Evolutionary conservation across 2,797 vertebrate species (phyloP), one percentile per base, ranked within the genome.

Genomic region (Xenops minutus): DNA sequence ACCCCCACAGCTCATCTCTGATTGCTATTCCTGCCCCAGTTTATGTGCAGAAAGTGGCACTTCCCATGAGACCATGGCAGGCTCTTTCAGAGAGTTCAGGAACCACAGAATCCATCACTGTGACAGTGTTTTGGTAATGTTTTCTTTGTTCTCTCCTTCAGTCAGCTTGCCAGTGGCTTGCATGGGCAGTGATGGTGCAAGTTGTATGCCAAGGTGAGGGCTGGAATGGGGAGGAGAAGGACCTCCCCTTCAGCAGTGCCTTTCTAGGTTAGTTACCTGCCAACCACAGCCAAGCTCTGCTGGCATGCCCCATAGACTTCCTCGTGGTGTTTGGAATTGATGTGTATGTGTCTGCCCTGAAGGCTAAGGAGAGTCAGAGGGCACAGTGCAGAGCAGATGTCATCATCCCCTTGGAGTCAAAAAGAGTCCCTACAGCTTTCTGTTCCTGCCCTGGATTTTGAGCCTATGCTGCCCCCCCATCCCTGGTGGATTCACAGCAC

Each of bases 351-450:
- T 46, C 74, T 89, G 2, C 32, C 29, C 26, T 73, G 66, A 41
- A 49, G 51, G 29, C 0, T 16, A 52, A 26, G n/a, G 22, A 37
- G 19, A 39, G 11, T 44, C 58, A 58, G 52, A 83, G 73, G 0
- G 0, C 4, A 8, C 7, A 41, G 58, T 44, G 9, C 49, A 46
- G 10, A 63, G 27, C 39, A 75, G 41, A 0, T 1, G 9, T 76
- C 2, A 1, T 51, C 51, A 22, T 4, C 13, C 7, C 26, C 2
- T 4, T 1, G 1, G 13, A 29, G 43, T 23, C 48, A 48, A 20
- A 46, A 82, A 43, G 14, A 64, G 26, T 52, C 17, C 17, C 30
- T 17, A 4, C 4, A 61, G 46, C 27, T 88, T 39, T 41, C 10
- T 44, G 69, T 69, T 36, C 56, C 15, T 73, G 72, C 21, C 46